Evolutionary conservation across 1,140 invertebrate genomes (phyloP).

Genomic region (Danaus plexippus): DNA sequence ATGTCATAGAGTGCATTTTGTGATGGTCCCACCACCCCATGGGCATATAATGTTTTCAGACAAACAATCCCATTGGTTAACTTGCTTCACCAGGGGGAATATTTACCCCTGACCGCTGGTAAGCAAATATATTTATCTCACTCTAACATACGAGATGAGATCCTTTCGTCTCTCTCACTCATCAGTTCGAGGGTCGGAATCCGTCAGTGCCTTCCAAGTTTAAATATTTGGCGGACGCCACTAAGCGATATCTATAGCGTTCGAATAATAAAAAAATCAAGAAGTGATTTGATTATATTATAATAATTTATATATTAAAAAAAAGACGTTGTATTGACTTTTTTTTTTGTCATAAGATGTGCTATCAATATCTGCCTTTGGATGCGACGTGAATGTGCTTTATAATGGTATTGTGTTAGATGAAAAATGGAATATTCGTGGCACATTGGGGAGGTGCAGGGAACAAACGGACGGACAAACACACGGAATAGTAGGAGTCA

Average conservation of each 20-base stretch:
- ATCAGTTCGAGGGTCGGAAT: conserved; percentile 30
- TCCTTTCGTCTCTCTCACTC: conserved; percentile 34
- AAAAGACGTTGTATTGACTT: conserved; percentile 12
- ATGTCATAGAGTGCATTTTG: too few species aligned
- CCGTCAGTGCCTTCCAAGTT: conserved; percentile 57
- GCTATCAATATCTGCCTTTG: conserved; percentile 30
- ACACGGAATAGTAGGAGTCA: conserved; percentile 32
- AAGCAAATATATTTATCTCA: conserved; percentile 40
- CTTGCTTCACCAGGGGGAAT: neutral
- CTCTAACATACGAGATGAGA: conserved; percentile 24
- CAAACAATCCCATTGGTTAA: conserved; percentile 39
- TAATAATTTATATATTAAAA: conserved; percentile 15
- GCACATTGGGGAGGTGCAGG: conserved; percentile 56
- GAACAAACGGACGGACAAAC: conserved; percentile 25
- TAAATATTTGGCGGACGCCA: conserved; percentile 50
- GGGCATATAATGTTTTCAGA: conserved; percentile 3
- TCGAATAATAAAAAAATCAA: conserved; percentile 1
- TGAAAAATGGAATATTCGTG: conserved; percentile 63
- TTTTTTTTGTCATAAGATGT: conserved; percentile 11
- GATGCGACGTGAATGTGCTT: conserved; percentile 40
- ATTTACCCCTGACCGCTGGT: conserved; percentile 37
- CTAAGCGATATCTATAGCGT: neutral
- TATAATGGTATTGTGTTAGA: conserved; percentile 32
- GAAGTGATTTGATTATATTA: neutral
- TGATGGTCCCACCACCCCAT: too few species aligned